A percentile compares a stretch with the other conserved stretches of the same genome.
These are phyloP conservation scores for Epinephelus awoara DNA, from an alignment of 2,797 vertebrate genomes.

Conservation along the genomic window DNA sequence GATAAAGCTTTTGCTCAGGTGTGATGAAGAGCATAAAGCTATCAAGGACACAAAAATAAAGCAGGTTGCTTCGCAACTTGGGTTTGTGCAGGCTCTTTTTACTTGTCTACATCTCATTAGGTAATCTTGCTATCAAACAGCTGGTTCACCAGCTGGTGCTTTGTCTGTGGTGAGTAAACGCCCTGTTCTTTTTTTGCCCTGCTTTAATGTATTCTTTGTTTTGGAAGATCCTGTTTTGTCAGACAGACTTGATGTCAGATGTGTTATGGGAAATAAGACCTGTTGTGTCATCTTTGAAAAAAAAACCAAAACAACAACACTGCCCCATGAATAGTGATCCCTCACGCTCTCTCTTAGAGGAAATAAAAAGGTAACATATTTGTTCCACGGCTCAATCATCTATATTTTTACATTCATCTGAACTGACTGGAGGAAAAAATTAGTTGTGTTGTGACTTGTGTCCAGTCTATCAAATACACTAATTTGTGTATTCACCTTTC, in stretches of 20 bases:
- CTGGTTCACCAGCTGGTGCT: background rate
- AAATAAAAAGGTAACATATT: background rate
- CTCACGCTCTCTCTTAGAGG: background rate
- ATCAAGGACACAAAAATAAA: background rate
- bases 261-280: background rate
- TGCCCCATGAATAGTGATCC: too few species aligned
- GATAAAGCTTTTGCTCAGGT: background rate
- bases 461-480: background rate
- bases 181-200: background rate
- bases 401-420: background rate
- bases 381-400: too few species aligned
- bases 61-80: background rate
- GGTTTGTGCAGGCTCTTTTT: background rate
- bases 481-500: slow-evolving; percentile 69
- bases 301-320: too few species aligned
- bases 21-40: background rate
- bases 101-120: background rate
- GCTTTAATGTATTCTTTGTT: background rate
- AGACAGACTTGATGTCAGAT: background rate
- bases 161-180: background rate
- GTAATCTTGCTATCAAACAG: background rate
- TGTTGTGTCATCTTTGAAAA: background rate
- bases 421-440: background rate
- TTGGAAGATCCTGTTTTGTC: slow-evolving; percentile 6
- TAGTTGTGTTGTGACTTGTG: background rate